Base-by-base conservation (phyloP, 2,113 vertebrate species). In the Semicossyphus pulcher region DNA sequence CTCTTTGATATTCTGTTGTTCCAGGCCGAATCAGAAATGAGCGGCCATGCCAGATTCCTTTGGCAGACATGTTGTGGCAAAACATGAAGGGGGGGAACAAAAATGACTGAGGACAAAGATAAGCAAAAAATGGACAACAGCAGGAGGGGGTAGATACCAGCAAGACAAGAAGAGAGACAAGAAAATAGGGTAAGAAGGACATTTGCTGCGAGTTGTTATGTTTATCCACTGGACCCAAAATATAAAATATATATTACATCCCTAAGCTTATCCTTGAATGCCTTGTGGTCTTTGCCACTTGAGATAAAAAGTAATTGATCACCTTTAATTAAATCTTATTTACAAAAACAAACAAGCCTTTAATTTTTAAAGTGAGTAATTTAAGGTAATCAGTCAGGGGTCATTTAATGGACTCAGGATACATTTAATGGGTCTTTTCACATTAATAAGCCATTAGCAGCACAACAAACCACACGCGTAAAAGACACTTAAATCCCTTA, bases 1-100 rank as follows among this genome's bases (percentile, higher is more conserved):
- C 39, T 63, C 78, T 93, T 89, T 89, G 72, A 91, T 86, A 68
- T 87, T 83, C 52, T 69, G 39, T 82, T 74, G 77, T 66, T 84
- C 63, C 63, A 18, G 61, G 23, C 78, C 42, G 37, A 77, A 81
- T 90, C 76, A 80, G 52, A 91, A 89, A 91, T 93, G 64, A 91
- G 81, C 62, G 63, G 44, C 61, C 52, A 44, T 63, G 82, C 80
- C 86, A 81, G 60, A 83, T 78, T 79, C 71, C 45, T 68, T 81
- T 84, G 73, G 80, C 78, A 83, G 65, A 45, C 68, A 59, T 54
- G 48, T 63, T 53, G 31, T 71, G 54, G 53, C 56, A 53, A 76
- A 59, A 73, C 41, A 80, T 51, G 59, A n/a, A 64, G 34, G 57
- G 29, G 48, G 4, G 54, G 29, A 72, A 49, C 34, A 58, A 4